These are phyloP conservation scores for Andricus curvator DNA, from an alignment of 2,888 invertebrate species.

Conservation along the genomic window DNA sequence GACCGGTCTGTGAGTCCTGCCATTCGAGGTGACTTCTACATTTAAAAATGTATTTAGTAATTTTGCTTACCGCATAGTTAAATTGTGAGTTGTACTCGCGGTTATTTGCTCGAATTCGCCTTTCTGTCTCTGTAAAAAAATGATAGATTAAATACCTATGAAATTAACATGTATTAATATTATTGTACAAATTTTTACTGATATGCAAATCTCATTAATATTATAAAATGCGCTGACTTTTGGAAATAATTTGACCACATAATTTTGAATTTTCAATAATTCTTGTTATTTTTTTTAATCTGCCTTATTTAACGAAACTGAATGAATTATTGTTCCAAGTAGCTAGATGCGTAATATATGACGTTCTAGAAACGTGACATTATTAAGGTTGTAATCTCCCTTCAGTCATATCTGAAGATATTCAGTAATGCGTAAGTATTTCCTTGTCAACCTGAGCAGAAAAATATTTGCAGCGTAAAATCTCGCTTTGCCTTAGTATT, in stretches of 20 bases:
- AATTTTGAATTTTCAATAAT: background rate
- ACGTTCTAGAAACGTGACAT: background rate
- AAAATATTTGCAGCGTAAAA: background rate
- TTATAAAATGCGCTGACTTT: constrained; percentile 6
- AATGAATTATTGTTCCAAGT: background rate
- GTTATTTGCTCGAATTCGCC: constrained; percentile 98
- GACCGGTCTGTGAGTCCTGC: too few relatives aligned
- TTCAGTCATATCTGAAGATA: background rate
- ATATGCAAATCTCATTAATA: background rate
- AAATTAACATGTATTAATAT: too few relatives aligned
- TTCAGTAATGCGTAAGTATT: background rate
- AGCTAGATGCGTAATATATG: background rate
- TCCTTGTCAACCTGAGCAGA: background rate
- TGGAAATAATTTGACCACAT: background rate
- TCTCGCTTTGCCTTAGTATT: background rate
- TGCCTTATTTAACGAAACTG: background rate
- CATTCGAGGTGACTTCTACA: too few relatives aligned
- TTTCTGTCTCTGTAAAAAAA: constrained; percentile 93
- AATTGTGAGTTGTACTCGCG: constrained; percentile 97
- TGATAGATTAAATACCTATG: constrained; percentile 48
- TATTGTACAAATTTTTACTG: background rate
- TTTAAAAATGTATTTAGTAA: background rate
- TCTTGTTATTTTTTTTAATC: background rate
- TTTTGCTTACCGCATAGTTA: constrained; percentile 95
- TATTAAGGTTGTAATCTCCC: background rate